phyloP scores from a whole-genome alignment of 2,113 vertebrate species.

The Brachypteracias leptosomus region DNA sequence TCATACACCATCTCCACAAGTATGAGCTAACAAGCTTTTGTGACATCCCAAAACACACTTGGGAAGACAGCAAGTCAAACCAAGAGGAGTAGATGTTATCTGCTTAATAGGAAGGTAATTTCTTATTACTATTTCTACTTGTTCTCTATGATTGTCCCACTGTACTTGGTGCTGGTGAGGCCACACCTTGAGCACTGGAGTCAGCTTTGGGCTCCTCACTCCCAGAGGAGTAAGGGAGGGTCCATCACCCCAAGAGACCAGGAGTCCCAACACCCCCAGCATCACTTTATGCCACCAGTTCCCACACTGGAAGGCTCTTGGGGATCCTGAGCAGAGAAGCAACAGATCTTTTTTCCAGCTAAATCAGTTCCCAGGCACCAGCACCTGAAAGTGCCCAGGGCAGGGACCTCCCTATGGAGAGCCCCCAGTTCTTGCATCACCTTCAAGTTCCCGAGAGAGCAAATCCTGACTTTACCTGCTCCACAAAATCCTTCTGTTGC shows the following conservation, averaged over 20 bases:
- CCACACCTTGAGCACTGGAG: too few species aligned
- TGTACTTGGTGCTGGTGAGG: too few species aligned
- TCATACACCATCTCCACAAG: not conserved
- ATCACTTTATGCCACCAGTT: not conserved
- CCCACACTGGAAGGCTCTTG: not conserved
- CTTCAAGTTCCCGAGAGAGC: not conserved
- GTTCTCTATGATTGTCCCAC: not conserved
- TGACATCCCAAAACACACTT: not conserved
- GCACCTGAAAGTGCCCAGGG: not conserved
- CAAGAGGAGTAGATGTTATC: not conserved
- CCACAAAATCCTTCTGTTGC: not conserved
- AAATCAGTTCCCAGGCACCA: not conserved
- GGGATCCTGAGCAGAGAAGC: not conserved
- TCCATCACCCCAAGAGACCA: fast-evolving
- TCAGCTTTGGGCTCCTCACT: too few species aligned
- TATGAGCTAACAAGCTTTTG: not conserved
- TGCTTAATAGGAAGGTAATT: not conserved
- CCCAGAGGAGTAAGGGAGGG: too few species aligned
- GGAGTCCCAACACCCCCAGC: not conserved
- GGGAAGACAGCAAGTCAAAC: not conserved
- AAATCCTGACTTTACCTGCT: not conserved
- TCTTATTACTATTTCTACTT: not conserved
- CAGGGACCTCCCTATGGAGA: not conserved
- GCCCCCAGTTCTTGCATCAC: not conserved
- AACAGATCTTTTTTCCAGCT: not conserved